phyloP scores from a whole-genome alignment of 2,797 vertebrate genomes.

The Pantherophis alleghaniensis region DNA sequence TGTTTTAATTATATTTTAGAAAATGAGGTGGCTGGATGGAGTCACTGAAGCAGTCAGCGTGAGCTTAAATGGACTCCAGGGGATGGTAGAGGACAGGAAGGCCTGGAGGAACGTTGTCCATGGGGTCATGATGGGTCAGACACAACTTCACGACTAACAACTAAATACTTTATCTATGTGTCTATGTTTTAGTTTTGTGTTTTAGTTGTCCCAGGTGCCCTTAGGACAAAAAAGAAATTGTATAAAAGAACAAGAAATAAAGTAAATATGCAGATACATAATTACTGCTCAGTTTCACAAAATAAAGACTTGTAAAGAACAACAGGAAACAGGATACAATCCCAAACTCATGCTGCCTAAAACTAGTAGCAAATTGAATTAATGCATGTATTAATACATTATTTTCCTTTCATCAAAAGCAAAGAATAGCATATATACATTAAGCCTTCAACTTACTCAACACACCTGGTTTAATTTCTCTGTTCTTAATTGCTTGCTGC shows the following conservation, averaged over 20 bases:
- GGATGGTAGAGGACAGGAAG: no score
- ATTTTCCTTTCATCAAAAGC: background rate
- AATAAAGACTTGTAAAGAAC: background rate
- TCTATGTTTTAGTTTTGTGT: background rate
- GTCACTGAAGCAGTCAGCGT: no score
- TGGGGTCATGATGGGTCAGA: no score
- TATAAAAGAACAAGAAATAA: background rate
- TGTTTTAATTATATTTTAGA: background rate
- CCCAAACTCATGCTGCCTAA: background rate
- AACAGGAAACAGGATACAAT: background rate
- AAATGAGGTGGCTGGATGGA: no score
- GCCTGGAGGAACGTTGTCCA: no score
- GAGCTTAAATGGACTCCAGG: no score
- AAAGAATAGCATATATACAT: background rate
- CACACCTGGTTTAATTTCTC: background rate
- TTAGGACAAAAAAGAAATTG: background rate
- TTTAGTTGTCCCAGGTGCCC: background rate
- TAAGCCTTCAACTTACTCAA: background rate
- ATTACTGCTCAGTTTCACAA: background rate
- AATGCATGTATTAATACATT: background rate
- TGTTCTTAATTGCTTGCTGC: background rate
- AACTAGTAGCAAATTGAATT: background rate
- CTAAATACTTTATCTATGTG: background rate
- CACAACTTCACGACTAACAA: no score
- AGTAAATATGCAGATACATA: background rate